A percentile compares a stretch with the other conserved stretches of the same genome.
phyloP scores from a whole-genome alignment of 2,888 invertebrate genomes.

The Crematogaster levior region DNA sequence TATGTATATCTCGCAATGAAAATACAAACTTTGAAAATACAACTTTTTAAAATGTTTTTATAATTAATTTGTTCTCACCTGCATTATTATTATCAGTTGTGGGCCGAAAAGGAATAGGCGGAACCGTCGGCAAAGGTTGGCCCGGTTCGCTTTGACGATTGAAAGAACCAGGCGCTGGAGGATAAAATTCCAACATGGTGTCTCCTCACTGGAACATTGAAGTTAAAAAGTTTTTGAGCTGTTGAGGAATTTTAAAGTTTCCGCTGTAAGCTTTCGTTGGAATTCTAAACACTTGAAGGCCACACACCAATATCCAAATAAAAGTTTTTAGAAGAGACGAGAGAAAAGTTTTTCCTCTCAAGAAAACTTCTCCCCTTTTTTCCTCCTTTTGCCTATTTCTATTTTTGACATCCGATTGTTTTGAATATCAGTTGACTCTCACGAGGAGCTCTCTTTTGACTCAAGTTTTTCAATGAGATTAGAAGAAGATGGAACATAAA shows the following conservation, averaged over 20 bases:
- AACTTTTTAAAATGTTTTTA: not conserved
- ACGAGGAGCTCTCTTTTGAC: not conserved
- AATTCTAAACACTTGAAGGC: constrained; percentile 33
- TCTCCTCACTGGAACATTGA: constrained; percentile 31
- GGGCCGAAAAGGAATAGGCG: constrained; percentile 78
- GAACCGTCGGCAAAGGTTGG: constrained; percentile 71
- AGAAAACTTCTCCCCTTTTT: not conserved
- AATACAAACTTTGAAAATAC: not conserved
- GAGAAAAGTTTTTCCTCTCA: not conserved
- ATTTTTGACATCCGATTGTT: not conserved
- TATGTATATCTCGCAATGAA: not conserved
- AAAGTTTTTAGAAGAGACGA: not conserved
- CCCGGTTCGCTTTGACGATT: constrained; percentile 75
- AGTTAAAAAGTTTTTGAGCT: constrained; percentile 17
- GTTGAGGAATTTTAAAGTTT: not conserved
- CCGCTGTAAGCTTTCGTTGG: not conserved
- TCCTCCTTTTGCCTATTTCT: not conserved
- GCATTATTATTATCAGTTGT: constrained; percentile 80
- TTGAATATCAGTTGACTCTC: not conserved
- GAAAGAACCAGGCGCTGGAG: constrained; percentile 80
- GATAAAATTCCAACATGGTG: constrained; percentile 90
- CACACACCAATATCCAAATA: constrained; percentile 14
- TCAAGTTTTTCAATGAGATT: not conserved
- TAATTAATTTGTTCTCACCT: constrained; percentile 68
- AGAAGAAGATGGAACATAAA: not conserved